phyloP scores from a whole-genome alignment of 2,113 vertebrate genomes.

The Machaerirhynchus nigripectus region DNA sequence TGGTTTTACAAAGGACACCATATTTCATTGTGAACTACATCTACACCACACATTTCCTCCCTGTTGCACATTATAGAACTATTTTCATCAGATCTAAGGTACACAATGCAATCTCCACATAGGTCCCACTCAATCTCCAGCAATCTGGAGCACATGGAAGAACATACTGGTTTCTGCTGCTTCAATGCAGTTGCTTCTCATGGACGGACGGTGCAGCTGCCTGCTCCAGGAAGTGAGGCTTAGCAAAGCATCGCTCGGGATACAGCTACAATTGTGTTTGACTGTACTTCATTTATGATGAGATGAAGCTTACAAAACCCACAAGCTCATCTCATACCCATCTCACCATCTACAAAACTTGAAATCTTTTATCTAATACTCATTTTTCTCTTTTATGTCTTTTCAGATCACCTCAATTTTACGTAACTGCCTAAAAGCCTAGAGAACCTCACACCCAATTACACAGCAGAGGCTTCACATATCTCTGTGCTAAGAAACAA shows the following conservation, averaged over 20 bases:
- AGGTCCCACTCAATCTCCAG: background rate
- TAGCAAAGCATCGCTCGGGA: background rate
- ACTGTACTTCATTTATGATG: background rate
- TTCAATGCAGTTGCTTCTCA: background rate
- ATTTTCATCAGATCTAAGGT: background rate
- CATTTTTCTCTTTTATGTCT: background rate
- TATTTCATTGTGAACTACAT: background rate
- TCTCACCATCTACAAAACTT: background rate
- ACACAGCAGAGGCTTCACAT: background rate
- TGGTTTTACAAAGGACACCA: background rate
- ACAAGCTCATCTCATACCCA: background rate
- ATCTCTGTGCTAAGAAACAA: background rate
- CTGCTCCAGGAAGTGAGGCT: background rate
- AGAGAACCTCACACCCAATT: background rate
- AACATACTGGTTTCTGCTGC: background rate
- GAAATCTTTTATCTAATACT: background rate
- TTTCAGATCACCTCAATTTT: background rate
- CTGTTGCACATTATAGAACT: background rate
- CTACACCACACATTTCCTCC: background rate
- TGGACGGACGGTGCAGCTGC: background rate
- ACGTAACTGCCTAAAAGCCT: background rate
- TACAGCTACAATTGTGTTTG: background rate
- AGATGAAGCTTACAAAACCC: background rate
- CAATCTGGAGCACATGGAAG: background rate
- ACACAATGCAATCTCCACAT: background rate